Evolutionary conservation across 2,113 vertebrate species (phyloP).

Genomic region (Pantherophis guttatus): DNA sequence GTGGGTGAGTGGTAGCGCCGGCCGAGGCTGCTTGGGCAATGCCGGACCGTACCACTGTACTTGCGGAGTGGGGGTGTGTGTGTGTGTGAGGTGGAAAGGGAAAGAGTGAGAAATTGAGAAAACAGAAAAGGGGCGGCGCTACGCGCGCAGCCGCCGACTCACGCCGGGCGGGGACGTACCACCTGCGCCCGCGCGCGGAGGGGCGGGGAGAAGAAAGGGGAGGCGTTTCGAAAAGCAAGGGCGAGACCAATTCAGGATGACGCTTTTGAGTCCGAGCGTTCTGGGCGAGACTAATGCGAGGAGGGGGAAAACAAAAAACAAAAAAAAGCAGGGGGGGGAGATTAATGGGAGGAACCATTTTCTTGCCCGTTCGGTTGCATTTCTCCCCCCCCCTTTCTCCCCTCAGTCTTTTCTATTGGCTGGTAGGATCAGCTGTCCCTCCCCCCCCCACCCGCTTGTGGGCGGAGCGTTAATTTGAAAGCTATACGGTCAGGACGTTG

Average conservation of each 20-base stretch:
- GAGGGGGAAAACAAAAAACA: too few species aligned
- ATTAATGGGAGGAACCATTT: neutral
- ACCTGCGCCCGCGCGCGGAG: neutral
- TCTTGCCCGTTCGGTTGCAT: neutral
- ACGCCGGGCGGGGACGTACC: neutral
- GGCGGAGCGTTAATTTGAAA: neutral
- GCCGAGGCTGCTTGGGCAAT: conserved; percentile 30
- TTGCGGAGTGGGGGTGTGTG: too few species aligned
- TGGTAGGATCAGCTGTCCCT: neutral
- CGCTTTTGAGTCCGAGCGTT: neutral
- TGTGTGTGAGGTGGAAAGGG: too few species aligned
- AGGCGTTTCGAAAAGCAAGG: neutral
- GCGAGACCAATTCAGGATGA: neutral
- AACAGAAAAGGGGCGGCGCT: neutral
- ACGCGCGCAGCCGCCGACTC: neutral
- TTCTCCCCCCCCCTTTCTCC: neutral
- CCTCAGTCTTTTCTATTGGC: neutral
- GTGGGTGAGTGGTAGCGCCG: neutral
- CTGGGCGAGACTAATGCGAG: conserved; percentile 34
- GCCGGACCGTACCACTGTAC: conserved; percentile 14
- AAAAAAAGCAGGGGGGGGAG: neutral
- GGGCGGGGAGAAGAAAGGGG: neutral
- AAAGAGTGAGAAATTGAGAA: neutral
- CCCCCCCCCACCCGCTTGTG: neutral
- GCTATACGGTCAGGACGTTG: neutral